Conservation (phyloP, 92 coral and sea anemone genomes). For the Scolanthus callimorphus region DNA sequence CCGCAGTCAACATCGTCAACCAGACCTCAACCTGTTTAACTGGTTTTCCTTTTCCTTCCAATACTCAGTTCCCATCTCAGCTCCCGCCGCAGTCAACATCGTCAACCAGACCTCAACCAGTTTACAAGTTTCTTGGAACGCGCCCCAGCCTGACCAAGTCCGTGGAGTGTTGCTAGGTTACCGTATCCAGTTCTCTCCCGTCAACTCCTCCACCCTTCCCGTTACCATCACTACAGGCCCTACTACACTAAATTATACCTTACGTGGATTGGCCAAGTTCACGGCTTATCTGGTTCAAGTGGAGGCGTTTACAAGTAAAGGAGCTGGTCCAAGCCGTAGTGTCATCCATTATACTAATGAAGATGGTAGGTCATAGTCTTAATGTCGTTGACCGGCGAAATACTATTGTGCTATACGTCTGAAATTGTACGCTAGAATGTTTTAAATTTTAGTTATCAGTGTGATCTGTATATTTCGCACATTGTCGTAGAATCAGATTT, state of each 20-base stretch:
- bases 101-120: slow-evolving; percentile 5
- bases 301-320: slow-evolving; percentile 3
- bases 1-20: too few species aligned
- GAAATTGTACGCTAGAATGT: too few species aligned
- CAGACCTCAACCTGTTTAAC: too few species aligned
- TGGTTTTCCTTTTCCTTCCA: not conserved
- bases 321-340: slow-evolving; percentile 8
- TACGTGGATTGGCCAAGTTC: not conserved
- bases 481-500: not conserved
- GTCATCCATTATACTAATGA: not conserved
- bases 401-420: too few species aligned
- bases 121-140: not conserved
- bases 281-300: slow-evolving; percentile 1
- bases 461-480: not conserved
- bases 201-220: not conserved
- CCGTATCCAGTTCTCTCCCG: not conserved
- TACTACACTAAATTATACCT: not conserved
- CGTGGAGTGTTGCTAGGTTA: not conserved
- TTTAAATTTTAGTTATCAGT: too few species aligned
- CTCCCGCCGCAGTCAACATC: slow-evolving; percentile 4
- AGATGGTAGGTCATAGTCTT: slow-evolving; percentile 5
- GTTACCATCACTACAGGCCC: not conserved
- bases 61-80: not conserved
- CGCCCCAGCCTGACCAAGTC: not conserved
- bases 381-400: too few species aligned